phyloP scores from a whole-genome alignment of 2,888 invertebrate genomes.

The Darwinula stevensoni region DNA sequence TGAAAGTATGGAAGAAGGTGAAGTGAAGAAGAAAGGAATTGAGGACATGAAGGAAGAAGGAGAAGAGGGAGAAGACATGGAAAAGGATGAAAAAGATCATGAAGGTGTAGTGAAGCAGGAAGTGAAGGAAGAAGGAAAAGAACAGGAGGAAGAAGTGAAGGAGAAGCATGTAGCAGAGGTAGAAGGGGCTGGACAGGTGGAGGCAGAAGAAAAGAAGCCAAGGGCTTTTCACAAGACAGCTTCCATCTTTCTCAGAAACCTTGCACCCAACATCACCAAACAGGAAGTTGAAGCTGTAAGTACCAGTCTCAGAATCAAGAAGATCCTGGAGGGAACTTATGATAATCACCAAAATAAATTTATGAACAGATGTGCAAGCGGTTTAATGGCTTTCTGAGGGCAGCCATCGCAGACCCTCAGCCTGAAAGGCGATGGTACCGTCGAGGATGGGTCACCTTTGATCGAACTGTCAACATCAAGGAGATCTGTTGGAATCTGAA shows the following conservation, averaged over 20 bases:
- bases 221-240: constrained; percentile 64
- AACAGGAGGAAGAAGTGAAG: constrained; percentile 11
- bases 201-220: constrained; percentile 11
- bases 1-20: too few species aligned
- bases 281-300: constrained; percentile 80
- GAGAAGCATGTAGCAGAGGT: constrained; percentile 9
- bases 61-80: constrained; percentile 6
- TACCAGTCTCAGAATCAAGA: constrained; percentile 12
- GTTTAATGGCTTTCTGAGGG: constrained; percentile 72
- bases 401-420: constrained; percentile 86
- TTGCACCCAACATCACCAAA: constrained; percentile 82
- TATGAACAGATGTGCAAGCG: constrained; percentile 45
- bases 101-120: constrained; percentile 10
- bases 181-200: constrained; percentile 8
- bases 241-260: constrained; percentile 80
- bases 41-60: constrained; percentile 6
- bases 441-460: constrained; percentile 93
- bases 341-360: too few species aligned
- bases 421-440: constrained; percentile 87
- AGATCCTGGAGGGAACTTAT: too few species aligned
- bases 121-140: constrained; percentile 9
- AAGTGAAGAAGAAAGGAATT: too few species aligned
- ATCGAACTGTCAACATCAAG: constrained; percentile 85
- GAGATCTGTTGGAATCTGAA: constrained; percentile 98
- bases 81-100: constrained; percentile 9